A percentile compares a stretch with the other conserved stretches of the same genome.
Conservation (phyloP, 2,888 invertebrate species). For the Folsomia manolachei region DNA sequence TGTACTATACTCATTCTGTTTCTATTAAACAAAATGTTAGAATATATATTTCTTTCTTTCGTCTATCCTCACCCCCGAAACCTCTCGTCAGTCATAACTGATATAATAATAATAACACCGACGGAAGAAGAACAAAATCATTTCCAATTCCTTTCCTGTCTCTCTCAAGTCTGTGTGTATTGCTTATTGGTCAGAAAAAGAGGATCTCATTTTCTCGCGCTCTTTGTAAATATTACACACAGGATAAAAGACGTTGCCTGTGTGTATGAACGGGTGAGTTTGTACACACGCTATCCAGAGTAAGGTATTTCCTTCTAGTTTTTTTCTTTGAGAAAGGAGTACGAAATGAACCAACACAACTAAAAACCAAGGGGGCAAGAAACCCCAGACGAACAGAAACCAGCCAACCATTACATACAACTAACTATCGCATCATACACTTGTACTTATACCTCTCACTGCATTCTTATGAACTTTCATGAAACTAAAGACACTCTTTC, state of each 20-base stretch:
- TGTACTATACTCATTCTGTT: neutral
- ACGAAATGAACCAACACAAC: neutral
- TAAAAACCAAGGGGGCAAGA: neutral
- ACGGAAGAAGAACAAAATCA: conserved; percentile 1
- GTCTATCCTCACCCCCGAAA: neutral
- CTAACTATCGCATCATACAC: neutral
- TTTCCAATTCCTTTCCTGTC: neutral
- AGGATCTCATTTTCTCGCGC: neutral
- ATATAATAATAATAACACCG: conserved; percentile 2
- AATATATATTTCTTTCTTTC: neutral
- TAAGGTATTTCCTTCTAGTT: neutral
- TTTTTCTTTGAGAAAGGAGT: too few species aligned
- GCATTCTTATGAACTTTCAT: conserved; percentile 7
- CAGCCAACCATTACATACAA: neutral
- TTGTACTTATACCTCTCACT: neutral
- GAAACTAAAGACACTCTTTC: neutral
- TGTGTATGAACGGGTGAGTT: neutral
- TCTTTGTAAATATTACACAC: neutral
- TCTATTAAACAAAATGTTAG: conserved; percentile 1
- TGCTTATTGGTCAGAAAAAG: neutral
- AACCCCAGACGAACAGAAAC: neutral
- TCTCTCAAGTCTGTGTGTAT: neutral
- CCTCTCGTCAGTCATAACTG: neutral
- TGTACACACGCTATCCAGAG: neutral
- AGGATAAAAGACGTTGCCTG: too few species aligned